phyloP scores from a whole-genome alignment of 2,113 vertebrate genomes.

The Lamprotornis superbus region DNA sequence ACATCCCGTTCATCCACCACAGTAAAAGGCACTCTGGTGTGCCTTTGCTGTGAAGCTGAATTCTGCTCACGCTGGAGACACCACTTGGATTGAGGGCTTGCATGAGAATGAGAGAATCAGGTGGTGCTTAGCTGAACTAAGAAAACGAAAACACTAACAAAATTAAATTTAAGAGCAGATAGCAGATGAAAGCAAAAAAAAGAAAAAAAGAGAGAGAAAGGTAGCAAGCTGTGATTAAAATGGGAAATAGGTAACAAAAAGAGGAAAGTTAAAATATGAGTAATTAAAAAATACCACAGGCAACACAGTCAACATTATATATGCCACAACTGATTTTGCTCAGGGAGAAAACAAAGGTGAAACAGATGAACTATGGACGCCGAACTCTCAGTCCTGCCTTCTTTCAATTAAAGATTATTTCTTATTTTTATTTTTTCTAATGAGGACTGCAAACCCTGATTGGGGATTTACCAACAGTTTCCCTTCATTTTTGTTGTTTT shows the following conservation, averaged over 20 bases:
- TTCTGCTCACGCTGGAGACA: background rate
- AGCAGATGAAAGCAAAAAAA: background rate
- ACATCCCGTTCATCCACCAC: background rate
- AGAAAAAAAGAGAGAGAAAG: too few species aligned
- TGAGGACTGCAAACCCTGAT: background rate
- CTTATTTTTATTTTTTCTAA: background rate
- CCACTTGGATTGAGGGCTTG: background rate
- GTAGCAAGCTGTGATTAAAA: background rate
- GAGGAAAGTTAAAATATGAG: background rate
- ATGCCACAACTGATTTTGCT: background rate
- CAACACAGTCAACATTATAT: background rate
- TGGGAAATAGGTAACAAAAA: background rate
- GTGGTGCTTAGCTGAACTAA: background rate
- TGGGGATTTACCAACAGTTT: background rate
- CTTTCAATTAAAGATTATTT: background rate
- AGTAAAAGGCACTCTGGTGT: background rate
- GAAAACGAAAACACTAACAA: background rate
- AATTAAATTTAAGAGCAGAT: background rate
- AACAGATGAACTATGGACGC: background rate
- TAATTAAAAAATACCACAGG: background rate
- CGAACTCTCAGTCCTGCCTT: background rate
- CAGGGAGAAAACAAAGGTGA: background rate
- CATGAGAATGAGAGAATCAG: background rate
- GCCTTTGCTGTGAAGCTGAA: background rate
- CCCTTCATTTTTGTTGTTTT: background rate